phyloP scores from a whole-genome alignment of 2,888 invertebrate species.

The Xylota segnis region DNA sequence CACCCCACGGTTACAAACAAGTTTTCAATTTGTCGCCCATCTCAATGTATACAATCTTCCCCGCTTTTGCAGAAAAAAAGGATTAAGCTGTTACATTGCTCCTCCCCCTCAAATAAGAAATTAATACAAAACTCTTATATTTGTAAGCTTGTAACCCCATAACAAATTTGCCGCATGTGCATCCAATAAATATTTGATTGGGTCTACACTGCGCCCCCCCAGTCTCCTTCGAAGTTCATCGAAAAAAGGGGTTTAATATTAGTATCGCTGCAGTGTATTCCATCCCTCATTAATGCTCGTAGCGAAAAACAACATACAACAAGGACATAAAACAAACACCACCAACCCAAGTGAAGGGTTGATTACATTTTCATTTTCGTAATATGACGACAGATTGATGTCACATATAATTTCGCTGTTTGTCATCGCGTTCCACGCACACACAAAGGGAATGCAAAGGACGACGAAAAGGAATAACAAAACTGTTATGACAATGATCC shows the following conservation, averaged over 20 bases:
- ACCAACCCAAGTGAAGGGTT: conserved; percentile 51
- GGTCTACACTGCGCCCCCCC: conserved; percentile 32
- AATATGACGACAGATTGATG: conserved; percentile 65
- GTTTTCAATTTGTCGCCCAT: too few relatives aligned
- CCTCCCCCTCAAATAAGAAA: neutral
- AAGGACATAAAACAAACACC: conserved; percentile 43
- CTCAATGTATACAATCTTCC: too few relatives aligned
- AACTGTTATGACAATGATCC: conserved; percentile 70
- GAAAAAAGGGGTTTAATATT: conserved; percentile 44
- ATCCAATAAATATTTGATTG: conserved; percentile 72
- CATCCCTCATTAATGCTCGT: conserved; percentile 30
- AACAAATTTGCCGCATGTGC: conserved; percentile 65
- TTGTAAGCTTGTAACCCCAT: conserved; percentile 5
- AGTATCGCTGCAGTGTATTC: conserved; percentile 7
- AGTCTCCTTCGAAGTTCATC: neutral
- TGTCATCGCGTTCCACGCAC: conserved; percentile 8
- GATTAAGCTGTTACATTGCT: conserved; percentile 1
- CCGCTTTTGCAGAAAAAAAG: too few relatives aligned
- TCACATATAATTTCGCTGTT: conserved; percentile 48
- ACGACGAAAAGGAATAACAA: conserved; percentile 49
- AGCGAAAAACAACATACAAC: conserved; percentile 11
- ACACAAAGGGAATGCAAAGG: neutral
- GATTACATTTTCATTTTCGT: conserved; percentile 59
- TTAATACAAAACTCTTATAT: conserved; percentile 2
- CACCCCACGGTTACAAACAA: too few relatives aligned